Evolutionary conservation across 1,140 invertebrate species (phyloP), one percentile per base, ranked within the genome.

Genomic region (Aleiodes sp.): DNA sequence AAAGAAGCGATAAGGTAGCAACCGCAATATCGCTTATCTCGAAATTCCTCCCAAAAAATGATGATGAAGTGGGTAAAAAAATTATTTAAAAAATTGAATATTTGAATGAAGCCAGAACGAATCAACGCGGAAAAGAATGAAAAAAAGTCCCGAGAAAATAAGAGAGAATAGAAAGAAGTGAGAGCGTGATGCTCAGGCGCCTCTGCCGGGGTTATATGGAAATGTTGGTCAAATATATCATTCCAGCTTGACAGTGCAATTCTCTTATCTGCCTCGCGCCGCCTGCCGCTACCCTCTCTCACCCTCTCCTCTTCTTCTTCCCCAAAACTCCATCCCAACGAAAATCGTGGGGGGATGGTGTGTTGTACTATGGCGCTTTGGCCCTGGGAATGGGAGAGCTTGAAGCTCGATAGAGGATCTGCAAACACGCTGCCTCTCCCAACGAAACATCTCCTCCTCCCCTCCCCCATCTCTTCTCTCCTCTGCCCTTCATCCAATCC

Each of bases 161-260:
- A 31, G 60, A 83, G 80, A 29, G 43, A 10, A 46, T 39, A 68
- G 37, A n/a, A n/a, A n/a, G n/a, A n/a, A n/a, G n/a, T n/a, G 33
- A 39, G 19, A 35, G 52, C 6, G 46, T 43, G 64, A 56, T 56
- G 64, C 57, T 60, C 52, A 62, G 62, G 41, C 62, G 71, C 72
- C 66, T 69, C 65, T 63, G 72, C 70, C 66, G 68, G 66, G 73
- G 74, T 68, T 71, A 70, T 68, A 71, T 70, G 71, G 71, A 73
- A 73, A 73, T 73, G 71, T 91, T 92, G 91, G 90, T 91, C 91
- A 92, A 92, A 93, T 93, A 93, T 92, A 92, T 92, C 91, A 93
- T 92, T 91, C 91, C 85, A 89, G 89, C 89, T 90, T 92, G 91
- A 92, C 91, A 92, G 91, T 91, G 90, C 91, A 92, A 93, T 93